Evolutionary conservation across 2,888 invertebrate genomes (phyloP).

Genomic region (Gasteruption jaculator): DNA sequence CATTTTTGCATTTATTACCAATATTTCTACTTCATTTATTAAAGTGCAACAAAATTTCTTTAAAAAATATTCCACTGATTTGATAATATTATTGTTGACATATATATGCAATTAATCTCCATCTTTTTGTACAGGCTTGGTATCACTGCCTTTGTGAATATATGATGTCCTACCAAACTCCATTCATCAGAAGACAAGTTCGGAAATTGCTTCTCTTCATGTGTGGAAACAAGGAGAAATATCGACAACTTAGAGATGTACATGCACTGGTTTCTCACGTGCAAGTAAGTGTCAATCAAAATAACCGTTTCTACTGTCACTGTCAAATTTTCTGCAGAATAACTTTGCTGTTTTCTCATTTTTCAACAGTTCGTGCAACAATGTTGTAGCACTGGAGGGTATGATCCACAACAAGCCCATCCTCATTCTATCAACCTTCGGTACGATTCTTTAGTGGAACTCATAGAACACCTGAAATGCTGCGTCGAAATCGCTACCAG

Average conservation of each 20-base stretch:
- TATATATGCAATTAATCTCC: too few species aligned
- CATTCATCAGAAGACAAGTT: constrained; percentile 82
- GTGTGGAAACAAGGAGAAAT: constrained; percentile 93
- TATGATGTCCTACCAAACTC: constrained; percentile 93
- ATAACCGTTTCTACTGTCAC: constrained; percentile 7
- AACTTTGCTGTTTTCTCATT: too few species aligned
- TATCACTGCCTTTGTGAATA: constrained; percentile 84
- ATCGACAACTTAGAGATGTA: constrained; percentile 88
- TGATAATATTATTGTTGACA: too few species aligned
- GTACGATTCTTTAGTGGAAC: constrained; percentile 87
- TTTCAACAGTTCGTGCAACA: constrained; percentile 52
- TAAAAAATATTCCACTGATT: too few species aligned
- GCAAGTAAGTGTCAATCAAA: constrained; percentile 53
- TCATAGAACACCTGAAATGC: constrained; percentile 92
- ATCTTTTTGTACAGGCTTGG: constrained; percentile 58
- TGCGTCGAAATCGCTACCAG: constrained; percentile 89
- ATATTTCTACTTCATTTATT: too few species aligned
- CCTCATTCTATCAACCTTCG: constrained; percentile 60
- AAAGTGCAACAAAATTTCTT: too few species aligned
- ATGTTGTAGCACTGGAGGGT: constrained; percentile 58
- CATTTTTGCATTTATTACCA: too few species aligned
- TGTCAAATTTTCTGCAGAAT: constrained; percentile 9
- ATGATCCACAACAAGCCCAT: constrained; percentile 49
- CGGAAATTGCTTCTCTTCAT: constrained; percentile 87
- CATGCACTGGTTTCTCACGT: constrained; percentile 90